Evolutionary conservation across 2,797 vertebrate genomes (phyloP).

Genomic region (Alauda arvensis): DNA sequence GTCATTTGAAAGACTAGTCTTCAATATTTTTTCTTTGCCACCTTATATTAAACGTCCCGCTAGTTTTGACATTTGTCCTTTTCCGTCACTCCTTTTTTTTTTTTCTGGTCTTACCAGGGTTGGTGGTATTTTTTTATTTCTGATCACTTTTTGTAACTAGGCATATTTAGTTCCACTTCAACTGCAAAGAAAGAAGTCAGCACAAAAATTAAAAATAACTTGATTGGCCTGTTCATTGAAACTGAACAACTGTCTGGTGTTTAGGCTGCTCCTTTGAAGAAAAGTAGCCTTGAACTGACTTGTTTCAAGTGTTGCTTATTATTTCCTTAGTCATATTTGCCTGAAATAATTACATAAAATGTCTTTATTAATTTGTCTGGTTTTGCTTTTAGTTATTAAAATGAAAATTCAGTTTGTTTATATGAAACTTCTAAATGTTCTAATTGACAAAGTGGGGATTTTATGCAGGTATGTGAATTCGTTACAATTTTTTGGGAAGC

Average conservation of each 20-base stretch:
- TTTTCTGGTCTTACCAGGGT: background rate
- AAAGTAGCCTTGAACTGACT: slow-evolving; percentile 40
- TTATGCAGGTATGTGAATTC: background rate
- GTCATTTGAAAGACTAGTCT: background rate
- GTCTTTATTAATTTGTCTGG: background rate
- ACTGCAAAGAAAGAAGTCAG: background rate
- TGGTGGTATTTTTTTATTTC: background rate
- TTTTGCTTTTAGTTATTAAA: slow-evolving; percentile 22
- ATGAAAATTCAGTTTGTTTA: background rate
- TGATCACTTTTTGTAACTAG: background rate
- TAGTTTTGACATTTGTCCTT: background rate
- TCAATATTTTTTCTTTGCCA: background rate
- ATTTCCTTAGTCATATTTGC: slow-evolving; percentile 13
- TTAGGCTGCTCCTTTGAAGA: background rate
- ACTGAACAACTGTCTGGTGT: background rate
- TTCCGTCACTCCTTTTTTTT: background rate
- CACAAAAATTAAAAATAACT: background rate
- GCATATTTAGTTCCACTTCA: background rate
- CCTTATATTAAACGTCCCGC: background rate
- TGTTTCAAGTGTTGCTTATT: slow-evolving; percentile 39
- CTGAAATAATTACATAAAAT: slow-evolving; percentile 18
- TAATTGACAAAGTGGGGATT: background rate
- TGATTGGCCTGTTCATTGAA: background rate
- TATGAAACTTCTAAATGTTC: background rate
- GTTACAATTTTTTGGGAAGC: background rate